These are phyloP conservation scores for Typhlichthys eigenmanni DNA, from an alignment of 2,797 vertebrate genomes.

Conservation along the genomic window DNA sequence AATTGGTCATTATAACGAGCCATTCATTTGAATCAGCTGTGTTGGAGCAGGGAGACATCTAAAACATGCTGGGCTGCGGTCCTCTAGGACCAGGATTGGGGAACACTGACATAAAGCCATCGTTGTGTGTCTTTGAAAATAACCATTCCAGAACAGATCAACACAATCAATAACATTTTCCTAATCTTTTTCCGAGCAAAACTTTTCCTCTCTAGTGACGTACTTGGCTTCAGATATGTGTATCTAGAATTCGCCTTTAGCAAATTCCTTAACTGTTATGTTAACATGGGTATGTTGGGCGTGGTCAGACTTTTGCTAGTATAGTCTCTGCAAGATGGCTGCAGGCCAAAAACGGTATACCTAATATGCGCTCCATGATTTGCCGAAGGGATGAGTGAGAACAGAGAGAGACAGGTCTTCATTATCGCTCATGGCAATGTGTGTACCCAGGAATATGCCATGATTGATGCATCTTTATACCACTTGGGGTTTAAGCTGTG, in stretches of 20 bases:
- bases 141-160: slow-evolving; percentile 31
- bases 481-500: slow-evolving; percentile 26
- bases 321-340: slow-evolving; percentile 15
- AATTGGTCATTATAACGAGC: too few species aligned
- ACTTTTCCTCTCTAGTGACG: slow-evolving; percentile 40
- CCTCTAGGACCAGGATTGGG: too few species aligned
- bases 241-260: slow-evolving; percentile 65
- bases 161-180: slow-evolving; percentile 23
- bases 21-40: too few species aligned
- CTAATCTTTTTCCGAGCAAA: slow-evolving; percentile 27
- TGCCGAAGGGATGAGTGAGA: neutral
- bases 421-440: slow-evolving; percentile 44
- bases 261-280: slow-evolving; percentile 71
- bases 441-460: neutral
- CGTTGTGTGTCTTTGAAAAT: neutral
- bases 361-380: slow-evolving; percentile 20
- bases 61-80: too few species aligned
- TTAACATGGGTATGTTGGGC: slow-evolving; percentile 62
- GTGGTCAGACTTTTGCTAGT: slow-evolving; percentile 44
- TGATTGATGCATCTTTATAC: slow-evolving; percentile 6
- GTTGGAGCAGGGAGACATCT: too few species aligned
- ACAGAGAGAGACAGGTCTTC: neutral
- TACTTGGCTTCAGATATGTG: slow-evolving; percentile 70
- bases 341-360: neutral
- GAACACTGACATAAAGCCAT: too few species aligned